Evolutionary conservation across 2,797 vertebrate genomes (phyloP).

Genomic region (Dryobates pubescens): DNA sequence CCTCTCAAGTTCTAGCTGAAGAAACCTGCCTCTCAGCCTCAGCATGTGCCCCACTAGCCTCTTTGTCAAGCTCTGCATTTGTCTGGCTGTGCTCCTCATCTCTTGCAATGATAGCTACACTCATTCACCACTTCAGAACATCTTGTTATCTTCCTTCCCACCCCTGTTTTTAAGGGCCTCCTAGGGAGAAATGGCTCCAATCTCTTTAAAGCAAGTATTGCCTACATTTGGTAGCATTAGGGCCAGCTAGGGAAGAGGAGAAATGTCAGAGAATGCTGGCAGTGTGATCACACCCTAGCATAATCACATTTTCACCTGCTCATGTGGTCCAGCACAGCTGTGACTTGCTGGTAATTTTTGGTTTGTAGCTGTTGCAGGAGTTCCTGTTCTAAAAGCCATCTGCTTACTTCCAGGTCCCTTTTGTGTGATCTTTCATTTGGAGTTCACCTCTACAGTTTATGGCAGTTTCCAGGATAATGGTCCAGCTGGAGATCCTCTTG

Average conservation of each 20-base stretch:
- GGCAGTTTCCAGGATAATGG: background rate
- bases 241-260: slow-evolving; percentile 19
- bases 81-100: slow-evolving; percentile 1
- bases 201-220: slow-evolving; percentile 36
- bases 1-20: background rate
- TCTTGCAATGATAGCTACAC: background rate
- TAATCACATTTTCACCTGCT: slow-evolving; percentile 72
- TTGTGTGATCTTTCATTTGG: slow-evolving; percentile 48
- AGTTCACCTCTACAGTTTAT: slow-evolving; percentile 34
- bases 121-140: slow-evolving; percentile 34
- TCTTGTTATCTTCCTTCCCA: slow-evolving; percentile 40
- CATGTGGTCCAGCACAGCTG: slow-evolving; percentile 60
- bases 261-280: slow-evolving; percentile 53
- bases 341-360: slow-evolving; percentile 67
- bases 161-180: slow-evolving; percentile 14
- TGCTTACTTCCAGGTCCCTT: slow-evolving; percentile 30
- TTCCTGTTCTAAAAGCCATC: slow-evolving; percentile 57
- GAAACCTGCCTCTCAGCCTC: background rate
- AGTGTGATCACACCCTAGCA: slow-evolving; percentile 50
- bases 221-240: slow-evolving; percentile 6
- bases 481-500: background rate
- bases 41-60: background rate
- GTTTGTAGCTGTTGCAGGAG: slow-evolving; percentile 47
- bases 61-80: slow-evolving; percentile 1
- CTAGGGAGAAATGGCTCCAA: background rate